Evolutionary conservation across 1,140 invertebrate species (phyloP), one percentile per base, ranked within the genome.

Genomic region (Caerostris extrusa): DNA sequence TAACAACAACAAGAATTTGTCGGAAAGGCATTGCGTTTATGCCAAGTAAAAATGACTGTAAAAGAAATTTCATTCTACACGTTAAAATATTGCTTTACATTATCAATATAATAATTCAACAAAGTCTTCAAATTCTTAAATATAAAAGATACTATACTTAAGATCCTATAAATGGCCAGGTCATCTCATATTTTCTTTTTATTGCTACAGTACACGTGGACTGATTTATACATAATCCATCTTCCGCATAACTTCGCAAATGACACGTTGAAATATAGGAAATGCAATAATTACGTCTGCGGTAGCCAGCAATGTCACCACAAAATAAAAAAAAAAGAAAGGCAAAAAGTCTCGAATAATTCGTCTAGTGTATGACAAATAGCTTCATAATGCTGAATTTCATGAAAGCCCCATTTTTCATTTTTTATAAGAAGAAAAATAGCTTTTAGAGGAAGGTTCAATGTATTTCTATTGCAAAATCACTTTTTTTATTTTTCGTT

Each of bases 351-450:
- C 61, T 87, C 83, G 87, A 93, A 86, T 93, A 86, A 93, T 93
- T 61, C 83, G 56, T 17, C 12, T 67, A 53, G 53, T 93, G 61
- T 93, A 93, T 93, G 91, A 93, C 61, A 86, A 93, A 93, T 93
- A 93, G 91, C 91, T 93, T 86, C 91, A 93, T 93, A 93, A 93
- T 93, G 82, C 83, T 55, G 67, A 93, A 93, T 93, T 93, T 87
- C 83, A 93, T 87, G 53, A 93, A 93, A 64, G 61, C 83, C 6
- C 56, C 91, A 93, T 93, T 93, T 93, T 87, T 93, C 91, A 93
- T 93, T 87, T 90, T 90, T 58, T 85, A 4, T 56, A 55, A 61
- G 8, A 64, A 64, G 77, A 91, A 82, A 91, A 82, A 82, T 91
- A 50, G 71, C 71, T 83, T n/a, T 91, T 83, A 55, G 77, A 8